Base-by-base conservation (phyloP, 2,113 vertebrate species). In the Pedetes capensis region DNA sequence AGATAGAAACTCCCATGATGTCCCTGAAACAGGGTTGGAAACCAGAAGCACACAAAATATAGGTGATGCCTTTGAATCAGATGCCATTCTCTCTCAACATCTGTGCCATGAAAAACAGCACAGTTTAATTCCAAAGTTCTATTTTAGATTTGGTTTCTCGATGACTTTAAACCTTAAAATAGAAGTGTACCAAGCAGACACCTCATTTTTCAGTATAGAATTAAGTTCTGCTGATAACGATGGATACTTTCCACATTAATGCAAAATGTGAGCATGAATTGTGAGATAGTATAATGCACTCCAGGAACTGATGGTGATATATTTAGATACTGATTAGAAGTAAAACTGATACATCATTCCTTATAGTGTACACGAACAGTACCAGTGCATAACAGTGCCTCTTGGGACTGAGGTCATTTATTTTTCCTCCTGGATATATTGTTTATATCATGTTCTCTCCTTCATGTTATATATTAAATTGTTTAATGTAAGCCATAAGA, bases 371-470 rank as follows among this genome's bases (percentile, higher is more conserved):
- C 93, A 96, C 81, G 72, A 90, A 89, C 92, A 94, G 96, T 97
- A 69, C 96, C 96, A 97, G 95, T 61, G 97, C 96, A 63, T 97
- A 93, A 49, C 59, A 44, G 92, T 84, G 94, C 71, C 94, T 91
- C 91, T 96, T 66, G 89, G 96, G 95, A 96, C 97, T 98, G 97
- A 97, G 95, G 82, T 96, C 94, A 16, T 96, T 98, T 97, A 94
- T 96, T 98, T 96, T 95, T 96, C 95, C 93, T 97, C 89, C 92
- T 95, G 37, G 94, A 98, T 97, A 97, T 97, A 98, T 95, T 97
- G 97, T 96, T 98, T 98, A 97, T 97, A 97, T 96, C 97, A 97
- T 93, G 97, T 97, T 97, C 97, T 96, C 93, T 97, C 91, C 92
- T 95, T 97, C 95, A 81, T 95, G 97, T 97, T 97, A 95, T 96